These are phyloP conservation scores for Trichogramma pretiosum DNA, from an alignment of 1,140 invertebrate species.

Conservation along the genomic window DNA sequence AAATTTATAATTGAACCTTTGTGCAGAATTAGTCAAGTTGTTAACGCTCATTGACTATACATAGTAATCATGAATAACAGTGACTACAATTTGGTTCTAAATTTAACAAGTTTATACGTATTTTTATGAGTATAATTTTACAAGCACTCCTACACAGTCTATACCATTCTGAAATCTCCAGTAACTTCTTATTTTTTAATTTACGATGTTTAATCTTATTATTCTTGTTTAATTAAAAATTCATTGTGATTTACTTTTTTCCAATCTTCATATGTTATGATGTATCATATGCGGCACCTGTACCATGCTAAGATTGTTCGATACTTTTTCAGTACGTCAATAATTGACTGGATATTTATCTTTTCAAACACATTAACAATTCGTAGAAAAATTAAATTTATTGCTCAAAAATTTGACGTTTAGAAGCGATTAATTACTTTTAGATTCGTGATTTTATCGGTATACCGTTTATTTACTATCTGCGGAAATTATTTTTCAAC, in stretches of 20 bases:
- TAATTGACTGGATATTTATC: slow-evolving; percentile 14
- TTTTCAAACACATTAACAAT: slow-evolving; percentile 7
- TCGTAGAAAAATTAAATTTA: slow-evolving; percentile 13
- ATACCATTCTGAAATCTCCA: slow-evolving; percentile 9
- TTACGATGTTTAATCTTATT: not conserved
- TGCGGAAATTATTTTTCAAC: too few species aligned
- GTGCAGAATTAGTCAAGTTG: too few species aligned
- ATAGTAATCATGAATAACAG: slow-evolving; percentile 4
- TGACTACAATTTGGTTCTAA: not conserved
- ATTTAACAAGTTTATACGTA: slow-evolving; percentile 5
- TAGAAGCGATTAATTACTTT: too few species aligned
- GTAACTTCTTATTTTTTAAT: slow-evolving; percentile 8
- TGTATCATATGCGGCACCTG: slow-evolving; percentile 8
- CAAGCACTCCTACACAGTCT: slow-evolving; percentile 9
- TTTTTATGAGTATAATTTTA: too few species aligned
- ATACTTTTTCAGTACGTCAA: not conserved
- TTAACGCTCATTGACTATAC: not conserved
- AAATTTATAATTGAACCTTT: too few species aligned
- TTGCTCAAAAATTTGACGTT: too few species aligned
- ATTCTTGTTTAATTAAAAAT: too few species aligned
- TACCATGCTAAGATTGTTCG: slow-evolving; percentile 6
- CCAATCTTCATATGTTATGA: too few species aligned
- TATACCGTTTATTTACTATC: too few species aligned
- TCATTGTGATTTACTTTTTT: too few species aligned
- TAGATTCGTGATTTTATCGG: too few species aligned